phyloP scores from a whole-genome alignment of 2,888 invertebrate species.

The Dexiosoma caninum region DNA sequence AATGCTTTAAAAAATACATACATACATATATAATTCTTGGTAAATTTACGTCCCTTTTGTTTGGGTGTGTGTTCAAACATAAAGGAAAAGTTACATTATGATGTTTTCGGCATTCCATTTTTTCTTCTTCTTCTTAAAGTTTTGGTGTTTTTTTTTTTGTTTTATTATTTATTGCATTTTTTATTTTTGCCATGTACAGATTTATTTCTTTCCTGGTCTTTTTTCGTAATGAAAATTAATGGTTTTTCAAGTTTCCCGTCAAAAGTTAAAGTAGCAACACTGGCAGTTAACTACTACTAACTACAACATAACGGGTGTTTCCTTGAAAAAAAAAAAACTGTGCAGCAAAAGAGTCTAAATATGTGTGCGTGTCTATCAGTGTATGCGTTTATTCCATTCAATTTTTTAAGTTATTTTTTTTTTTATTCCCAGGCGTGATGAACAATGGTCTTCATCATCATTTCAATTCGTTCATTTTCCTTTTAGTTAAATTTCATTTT shows the following conservation, averaged over 20 bases:
- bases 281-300: slow-evolving; percentile 48
- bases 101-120: slow-evolving; percentile 6
- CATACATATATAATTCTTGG: neutral
- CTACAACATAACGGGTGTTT: slow-evolving; percentile 40
- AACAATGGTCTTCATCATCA: slow-evolving; percentile 59
- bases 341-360: slow-evolving; percentile 1
- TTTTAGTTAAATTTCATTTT: slow-evolving; percentile 18
- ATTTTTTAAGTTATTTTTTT: neutral
- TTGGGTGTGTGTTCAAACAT: neutral
- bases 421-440: slow-evolving; percentile 32
- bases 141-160: neutral
- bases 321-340: slow-evolving; percentile 6
- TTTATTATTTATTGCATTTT: neutral
- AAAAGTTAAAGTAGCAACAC: slow-evolving; percentile 58
- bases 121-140: neutral
- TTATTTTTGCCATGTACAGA: neutral
- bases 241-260: slow-evolving; percentile 58
- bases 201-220: neutral
- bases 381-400: neutral
- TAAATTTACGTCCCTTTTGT: neutral
- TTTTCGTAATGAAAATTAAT: slow-evolving; percentile 63
- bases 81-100: neutral
- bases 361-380: neutral
- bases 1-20: neutral
- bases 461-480: slow-evolving; percentile 42